Conservation (phyloP, 2,888 invertebrate species). For the Cryptophagus acutangulus region DNA sequence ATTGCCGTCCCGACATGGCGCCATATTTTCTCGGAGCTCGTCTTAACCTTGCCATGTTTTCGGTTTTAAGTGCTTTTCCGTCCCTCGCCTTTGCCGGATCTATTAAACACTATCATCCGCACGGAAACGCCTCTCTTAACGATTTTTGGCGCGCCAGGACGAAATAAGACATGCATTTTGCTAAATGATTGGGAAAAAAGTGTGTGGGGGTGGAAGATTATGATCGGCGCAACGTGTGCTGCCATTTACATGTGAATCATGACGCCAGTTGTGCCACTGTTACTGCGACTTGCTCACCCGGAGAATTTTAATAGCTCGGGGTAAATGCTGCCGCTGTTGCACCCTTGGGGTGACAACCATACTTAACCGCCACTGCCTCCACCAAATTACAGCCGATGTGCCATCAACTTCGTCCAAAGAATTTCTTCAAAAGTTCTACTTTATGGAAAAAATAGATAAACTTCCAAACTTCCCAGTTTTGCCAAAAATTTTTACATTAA, state of each 20-base stretch:
- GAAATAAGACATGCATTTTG: too few relatives aligned
- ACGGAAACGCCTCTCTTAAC: too few relatives aligned
- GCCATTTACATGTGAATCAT: constrained; percentile 44
- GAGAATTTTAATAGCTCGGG: constrained; percentile 38
- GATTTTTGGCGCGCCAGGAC: too few relatives aligned
- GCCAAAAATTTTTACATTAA: too few relatives aligned
- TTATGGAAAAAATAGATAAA: too few relatives aligned
- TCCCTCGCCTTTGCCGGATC: constrained; percentile 15
- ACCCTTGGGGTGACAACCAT: constrained; percentile 12
- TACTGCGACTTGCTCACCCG: constrained; percentile 38
- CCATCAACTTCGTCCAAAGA: too few relatives aligned
- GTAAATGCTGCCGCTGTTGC: constrained; percentile 24
- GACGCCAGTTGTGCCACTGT: constrained; percentile 40
- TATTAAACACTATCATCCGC: too few relatives aligned
- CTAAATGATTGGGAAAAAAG: too few relatives aligned
- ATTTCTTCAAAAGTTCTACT: too few relatives aligned
- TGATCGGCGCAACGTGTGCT: constrained; percentile 38
- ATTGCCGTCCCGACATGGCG: constrained; percentile 41
- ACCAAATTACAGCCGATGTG: constrained; percentile 12
- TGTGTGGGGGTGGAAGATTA: too few relatives aligned
- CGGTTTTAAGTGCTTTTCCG: constrained; percentile 32
- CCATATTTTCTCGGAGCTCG: constrained; percentile 40
- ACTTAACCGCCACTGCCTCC: constrained; percentile 12
- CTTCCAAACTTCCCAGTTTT: too few relatives aligned
- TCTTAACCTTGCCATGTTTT: constrained; percentile 34